Base-by-base conservation (phyloP, 2,113 vertebrate genomes). In the Nestor notabilis region DNA sequence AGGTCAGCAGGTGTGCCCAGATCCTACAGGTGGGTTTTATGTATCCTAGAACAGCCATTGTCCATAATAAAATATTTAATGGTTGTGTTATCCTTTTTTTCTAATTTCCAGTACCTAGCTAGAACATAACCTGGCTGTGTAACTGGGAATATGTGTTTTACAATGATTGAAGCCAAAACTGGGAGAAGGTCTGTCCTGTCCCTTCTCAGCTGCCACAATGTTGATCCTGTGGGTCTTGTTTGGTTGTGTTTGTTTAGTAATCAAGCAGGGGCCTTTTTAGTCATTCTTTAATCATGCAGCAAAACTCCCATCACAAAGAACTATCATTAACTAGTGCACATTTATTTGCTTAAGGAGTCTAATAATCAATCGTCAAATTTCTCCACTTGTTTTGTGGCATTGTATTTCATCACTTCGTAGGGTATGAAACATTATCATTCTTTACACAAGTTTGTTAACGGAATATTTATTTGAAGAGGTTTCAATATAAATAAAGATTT, bases 391-490 rank as follows among this genome's bases (percentile, higher is more conserved):
- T 98, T 97, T 97, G 92, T 94, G 95, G 97, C 85, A 96, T 97
- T 95, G 93, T 97, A 96, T 98, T 98, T 98, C 98, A 98, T 97
- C 97, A 98, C 97, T 98, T 96, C 91, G 82, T 96, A 96, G 85
- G 96, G 82, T 97, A 98, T 97, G 97, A 98, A 94, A 94, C 75
- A 96, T 97, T 98, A 98, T 97, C 94, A 98, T 98, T 98, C 98
- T 85, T 98, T 97, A 94, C 89, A 84, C 61, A 93, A 97, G 95
- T 98, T 98, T 97, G 92, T 98, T 98, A 98, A 97, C 12, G 16
- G 95, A 96, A 92, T 97, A 98, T 98, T 98, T 98, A 98, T 98
- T 98, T 98, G 96, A 98, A 96, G 83, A 97, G 64, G 69, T 97
- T 97, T 98, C 96, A 97, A 81, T 96, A 96, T 97, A 98, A 98